These are phyloP conservation scores for Rhyacophila evoluta DNA, from an alignment of 2,888 invertebrate species.

Conservation along the genomic window DNA sequence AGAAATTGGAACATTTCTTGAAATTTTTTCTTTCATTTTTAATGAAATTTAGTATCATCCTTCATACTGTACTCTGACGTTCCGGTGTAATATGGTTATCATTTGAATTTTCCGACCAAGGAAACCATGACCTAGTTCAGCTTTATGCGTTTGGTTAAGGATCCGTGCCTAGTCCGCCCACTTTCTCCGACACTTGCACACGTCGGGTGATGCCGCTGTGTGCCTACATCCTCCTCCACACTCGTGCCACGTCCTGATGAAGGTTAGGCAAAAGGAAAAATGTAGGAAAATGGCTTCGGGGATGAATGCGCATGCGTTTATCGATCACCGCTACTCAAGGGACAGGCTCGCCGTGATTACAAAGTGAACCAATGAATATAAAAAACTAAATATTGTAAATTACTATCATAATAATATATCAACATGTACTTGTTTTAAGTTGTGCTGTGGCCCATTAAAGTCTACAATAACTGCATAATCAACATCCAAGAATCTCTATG, in stretches of 20 bases:
- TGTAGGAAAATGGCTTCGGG: background rate
- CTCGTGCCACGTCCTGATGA: constrained; percentile 7
- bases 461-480: no score
- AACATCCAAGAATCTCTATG: no score
- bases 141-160: background rate
- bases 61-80: no score
- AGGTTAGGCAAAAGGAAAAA: constrained; percentile 5
- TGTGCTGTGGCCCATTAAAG: no score
- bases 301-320: background rate
- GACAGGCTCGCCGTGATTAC: background rate
- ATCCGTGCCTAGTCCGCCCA: background rate
- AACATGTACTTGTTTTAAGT: no score
- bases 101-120: background rate
- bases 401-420: no score
- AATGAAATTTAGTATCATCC: no score
- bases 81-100: no score
- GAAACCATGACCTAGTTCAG: constrained; percentile 6
- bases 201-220: background rate
- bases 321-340: background rate
- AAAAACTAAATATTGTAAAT: no score
- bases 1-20: no score
- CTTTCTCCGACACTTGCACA: background rate
- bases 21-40: no score
- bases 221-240: background rate
- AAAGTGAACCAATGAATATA: background rate